A percentile compares a stretch with the other conserved stretches of the same genome.
Evolutionary conservation across 2,797 vertebrate species (phyloP).

Genomic region (Labroides dimidiatus): DNA sequence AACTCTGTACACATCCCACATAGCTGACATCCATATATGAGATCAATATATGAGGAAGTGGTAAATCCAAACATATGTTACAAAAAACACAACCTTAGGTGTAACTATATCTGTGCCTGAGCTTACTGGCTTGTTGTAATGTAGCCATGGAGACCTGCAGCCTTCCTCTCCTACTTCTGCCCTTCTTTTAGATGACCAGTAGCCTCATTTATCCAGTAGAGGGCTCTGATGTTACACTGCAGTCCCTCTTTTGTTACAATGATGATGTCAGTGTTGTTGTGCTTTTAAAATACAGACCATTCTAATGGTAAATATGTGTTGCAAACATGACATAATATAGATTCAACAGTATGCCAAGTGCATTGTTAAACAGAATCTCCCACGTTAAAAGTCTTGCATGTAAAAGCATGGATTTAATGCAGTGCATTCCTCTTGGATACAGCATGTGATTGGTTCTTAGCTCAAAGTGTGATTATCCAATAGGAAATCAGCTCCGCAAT

Average conservation of each 20-base stretch:
- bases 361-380: constrained; percentile 4
- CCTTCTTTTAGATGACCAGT: constrained; percentile 10
- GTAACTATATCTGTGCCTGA: constrained; percentile 35
- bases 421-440: constrained; percentile 77
- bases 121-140: constrained; percentile 49
- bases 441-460: constrained; percentile 76
- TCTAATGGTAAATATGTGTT: not conserved
- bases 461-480: constrained; percentile 66
- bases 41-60: not conserved
- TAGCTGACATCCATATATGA: constrained; percentile 22
- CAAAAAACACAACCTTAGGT: not conserved
- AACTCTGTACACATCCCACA: constrained; percentile 74
- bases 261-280: constrained; percentile 5
- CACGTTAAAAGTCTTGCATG: constrained; percentile 8
- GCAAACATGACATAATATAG: not conserved
- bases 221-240: constrained; percentile 57
- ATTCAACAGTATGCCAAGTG: not conserved
- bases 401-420: constrained; percentile 30
- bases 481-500: constrained; percentile 59
- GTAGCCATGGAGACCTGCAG: constrained; percentile 68
- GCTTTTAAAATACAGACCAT: not conserved
- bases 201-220: constrained; percentile 57
- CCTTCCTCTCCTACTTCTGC: constrained; percentile 23
- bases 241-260: not conserved
- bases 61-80: not conserved